Evolutionary conservation across 2,888 invertebrate genomes (phyloP).

Genomic region (Yponomeuta plumbellus): DNA sequence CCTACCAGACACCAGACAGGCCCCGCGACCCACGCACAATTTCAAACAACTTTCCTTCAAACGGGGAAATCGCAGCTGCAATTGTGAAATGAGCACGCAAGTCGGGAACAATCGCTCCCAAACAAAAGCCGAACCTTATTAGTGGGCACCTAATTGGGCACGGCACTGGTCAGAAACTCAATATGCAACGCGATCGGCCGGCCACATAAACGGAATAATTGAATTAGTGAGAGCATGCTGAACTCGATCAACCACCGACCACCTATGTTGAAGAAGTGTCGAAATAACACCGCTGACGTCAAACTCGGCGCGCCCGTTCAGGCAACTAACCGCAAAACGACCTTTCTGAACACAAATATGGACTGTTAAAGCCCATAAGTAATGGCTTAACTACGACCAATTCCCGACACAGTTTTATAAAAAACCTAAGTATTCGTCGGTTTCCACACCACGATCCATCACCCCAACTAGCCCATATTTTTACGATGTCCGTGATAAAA

Average conservation of each 20-base stretch:
- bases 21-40: conserved; percentile 66
- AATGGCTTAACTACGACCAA: background rate
- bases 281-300: conserved; percentile 26
- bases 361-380: background rate
- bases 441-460: background rate
- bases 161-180: conserved; percentile 57
- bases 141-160: conserved; percentile 70
- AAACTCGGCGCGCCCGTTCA: conserved; percentile 18
- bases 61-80: conserved; percentile 50
- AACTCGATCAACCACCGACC: conserved; percentile 43
- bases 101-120: conserved; percentile 61
- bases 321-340: conserved; percentile 20
- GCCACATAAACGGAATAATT: conserved; percentile 70
- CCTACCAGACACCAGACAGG: conserved; percentile 49
- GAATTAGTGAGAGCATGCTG: conserved; percentile 61
- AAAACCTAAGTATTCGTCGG: background rate
- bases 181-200: conserved; percentile 66
- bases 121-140: conserved; percentile 65
- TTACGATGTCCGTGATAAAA: background rate
- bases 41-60: conserved; percentile 72
- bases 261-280: conserved; percentile 38
- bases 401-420: background rate
- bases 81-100: conserved; percentile 45
- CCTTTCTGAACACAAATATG: conserved; percentile 12
- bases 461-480: background rate